Percentiles rank a stretch among this genome's conserved stretches.
phyloP scores from a whole-genome alignment of 2,113 vertebrate species.

The Alligator sinensis region DNA sequence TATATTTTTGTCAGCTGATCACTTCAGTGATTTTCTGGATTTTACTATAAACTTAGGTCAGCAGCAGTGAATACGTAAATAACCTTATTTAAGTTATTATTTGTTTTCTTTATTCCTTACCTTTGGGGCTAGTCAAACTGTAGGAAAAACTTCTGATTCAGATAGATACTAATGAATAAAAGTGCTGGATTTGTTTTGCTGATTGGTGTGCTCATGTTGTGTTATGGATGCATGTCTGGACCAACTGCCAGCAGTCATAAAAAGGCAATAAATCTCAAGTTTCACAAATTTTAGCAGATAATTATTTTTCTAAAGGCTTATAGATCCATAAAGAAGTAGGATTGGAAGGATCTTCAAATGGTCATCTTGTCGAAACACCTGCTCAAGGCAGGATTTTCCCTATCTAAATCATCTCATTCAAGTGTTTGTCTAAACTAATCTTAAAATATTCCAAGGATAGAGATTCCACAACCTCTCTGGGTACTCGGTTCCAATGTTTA shows the following conservation, averaged over 20 bases:
- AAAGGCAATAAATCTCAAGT: neutral
- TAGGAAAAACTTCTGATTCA: conserved; percentile 6
- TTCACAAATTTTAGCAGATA: neutral
- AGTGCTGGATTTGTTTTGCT: neutral
- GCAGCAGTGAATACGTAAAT: neutral
- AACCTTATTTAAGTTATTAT: neutral
- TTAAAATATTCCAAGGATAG: no score
- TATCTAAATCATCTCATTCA: no score
- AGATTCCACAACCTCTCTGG: no score
- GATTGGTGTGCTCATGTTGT: neutral
- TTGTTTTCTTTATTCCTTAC: neutral
- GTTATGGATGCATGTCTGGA: neutral
- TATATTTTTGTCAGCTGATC: neutral
- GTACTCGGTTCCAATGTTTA: no score
- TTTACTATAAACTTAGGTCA: neutral
- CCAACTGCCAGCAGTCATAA: neutral
- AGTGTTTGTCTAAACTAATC: no score
- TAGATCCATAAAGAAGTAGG: neutral
- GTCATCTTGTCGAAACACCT: no score
- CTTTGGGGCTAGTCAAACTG: neutral
- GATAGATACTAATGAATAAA: neutral
- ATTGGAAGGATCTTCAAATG: no score
- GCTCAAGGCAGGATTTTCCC: no score
- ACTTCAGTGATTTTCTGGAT: neutral
- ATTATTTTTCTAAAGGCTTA: neutral